These are phyloP conservation scores for Natator depressus DNA, from an alignment of 2,113 vertebrate species.

Conservation along the genomic window DNA sequence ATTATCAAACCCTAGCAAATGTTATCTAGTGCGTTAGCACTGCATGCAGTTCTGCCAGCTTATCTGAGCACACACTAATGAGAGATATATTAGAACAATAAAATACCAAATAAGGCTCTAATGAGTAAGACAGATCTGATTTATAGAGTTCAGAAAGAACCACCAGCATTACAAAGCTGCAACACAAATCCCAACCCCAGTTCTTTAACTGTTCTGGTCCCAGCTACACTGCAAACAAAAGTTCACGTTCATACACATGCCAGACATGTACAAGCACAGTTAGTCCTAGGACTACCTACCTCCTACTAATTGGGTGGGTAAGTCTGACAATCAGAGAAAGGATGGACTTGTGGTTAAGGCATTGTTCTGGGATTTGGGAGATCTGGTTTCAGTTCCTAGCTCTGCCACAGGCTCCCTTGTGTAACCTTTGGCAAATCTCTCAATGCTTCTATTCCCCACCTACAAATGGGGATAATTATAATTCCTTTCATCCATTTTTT, in stretches of 20 bases:
- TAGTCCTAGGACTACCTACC: neutral
- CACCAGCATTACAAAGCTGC: rapidly evolving
- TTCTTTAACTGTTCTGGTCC: neutral
- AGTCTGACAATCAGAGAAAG: neutral
- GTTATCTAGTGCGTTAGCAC: neutral
- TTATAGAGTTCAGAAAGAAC: neutral
- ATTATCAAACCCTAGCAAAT: neutral
- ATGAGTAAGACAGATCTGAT: neutral
- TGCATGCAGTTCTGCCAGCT: neutral
- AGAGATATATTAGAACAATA: neutral
- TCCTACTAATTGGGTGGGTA: rapidly evolving
- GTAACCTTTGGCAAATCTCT: neutral
- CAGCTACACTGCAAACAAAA: neutral
- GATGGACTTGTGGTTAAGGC: neutral
- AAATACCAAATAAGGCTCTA: neutral
- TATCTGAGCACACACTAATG: neutral
- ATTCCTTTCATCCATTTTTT: rapidly evolving
- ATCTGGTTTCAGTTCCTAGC: neutral
- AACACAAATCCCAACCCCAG: neutral
- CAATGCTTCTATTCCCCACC: neutral
- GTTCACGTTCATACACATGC: neutral
- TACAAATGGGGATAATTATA: rapidly evolving
- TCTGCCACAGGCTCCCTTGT: neutral
- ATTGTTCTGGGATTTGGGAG: rapidly evolving
- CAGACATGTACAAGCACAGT: rapidly evolving